phyloP scores from a whole-genome alignment of 1,140 invertebrate genomes.

The Aplysia californica region DNA sequence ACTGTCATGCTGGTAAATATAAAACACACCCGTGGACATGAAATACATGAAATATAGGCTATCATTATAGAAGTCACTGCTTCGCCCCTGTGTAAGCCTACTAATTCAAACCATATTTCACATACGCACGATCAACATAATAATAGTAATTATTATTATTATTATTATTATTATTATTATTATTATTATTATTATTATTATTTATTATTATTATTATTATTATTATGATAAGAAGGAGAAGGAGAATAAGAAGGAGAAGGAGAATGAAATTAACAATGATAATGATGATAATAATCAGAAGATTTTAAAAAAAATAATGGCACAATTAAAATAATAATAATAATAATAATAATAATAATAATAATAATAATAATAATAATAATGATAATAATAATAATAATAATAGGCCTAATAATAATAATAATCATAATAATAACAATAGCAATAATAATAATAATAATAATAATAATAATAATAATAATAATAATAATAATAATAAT shows the following conservation, averaged over 20 bases:
- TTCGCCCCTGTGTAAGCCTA: no score
- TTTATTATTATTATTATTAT: no score
- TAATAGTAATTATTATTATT: no score
- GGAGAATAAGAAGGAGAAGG: neutral
- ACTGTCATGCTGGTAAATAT: no score
- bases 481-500: neutral
- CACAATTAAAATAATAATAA: no score
- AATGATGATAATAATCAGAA: no score
- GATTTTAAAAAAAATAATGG: no score
- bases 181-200: neutral
- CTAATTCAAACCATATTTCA: conserved; percentile 11
- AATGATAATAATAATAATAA: neutral
- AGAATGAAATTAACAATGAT: neutral
- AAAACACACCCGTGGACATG: no score
- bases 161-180: neutral
- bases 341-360: neutral
- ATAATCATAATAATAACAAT: neutral
- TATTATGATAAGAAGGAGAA: no score
- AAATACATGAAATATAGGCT: no score
- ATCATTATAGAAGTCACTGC: no score
- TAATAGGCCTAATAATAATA: neutral
- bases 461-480: neutral
- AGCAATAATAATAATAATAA: neutral
- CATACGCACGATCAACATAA: neutral
- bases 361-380: neutral